Percentiles rank a stretch among this genome's conserved stretches.
Conservation (phyloP, 2,797 vertebrate species). For the Masticophis lateralis region DNA sequence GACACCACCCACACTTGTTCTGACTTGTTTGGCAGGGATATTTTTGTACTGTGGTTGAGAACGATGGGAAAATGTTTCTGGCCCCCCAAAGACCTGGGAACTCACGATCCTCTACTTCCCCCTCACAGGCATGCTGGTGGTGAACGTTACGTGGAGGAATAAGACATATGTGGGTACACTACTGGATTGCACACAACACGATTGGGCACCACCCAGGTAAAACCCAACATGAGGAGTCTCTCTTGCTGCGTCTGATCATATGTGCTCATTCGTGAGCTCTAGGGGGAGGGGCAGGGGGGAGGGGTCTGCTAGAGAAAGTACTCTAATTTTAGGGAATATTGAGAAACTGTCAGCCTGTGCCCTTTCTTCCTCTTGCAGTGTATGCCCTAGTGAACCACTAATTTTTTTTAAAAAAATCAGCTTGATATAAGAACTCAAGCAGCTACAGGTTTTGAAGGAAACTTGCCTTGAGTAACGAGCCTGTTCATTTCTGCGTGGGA, state of each 20-base stretch:
- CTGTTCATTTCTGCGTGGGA: background rate
- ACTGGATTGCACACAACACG: constrained; percentile 95
- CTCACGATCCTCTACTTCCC: background rate
- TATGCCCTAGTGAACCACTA: background rate
- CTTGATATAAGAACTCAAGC: background rate
- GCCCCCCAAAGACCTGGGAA: background rate
- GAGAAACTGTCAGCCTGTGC: background rate
- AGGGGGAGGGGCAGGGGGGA: background rate
- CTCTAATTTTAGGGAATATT: background rate
- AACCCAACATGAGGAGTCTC: background rate
- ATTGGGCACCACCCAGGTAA: constrained; percentile 98
- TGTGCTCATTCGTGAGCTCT: background rate
- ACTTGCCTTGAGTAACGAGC: background rate
- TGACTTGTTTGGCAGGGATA: background rate
- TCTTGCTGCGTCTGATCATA: background rate
- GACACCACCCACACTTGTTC: background rate
- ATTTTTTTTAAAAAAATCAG: background rate
- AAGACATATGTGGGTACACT: constrained; percentile 97
- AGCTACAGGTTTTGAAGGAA: background rate
- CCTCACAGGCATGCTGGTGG: constrained; percentile 93
- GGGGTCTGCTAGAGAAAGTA: background rate
- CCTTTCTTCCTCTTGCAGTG: background rate
- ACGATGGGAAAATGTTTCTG: background rate
- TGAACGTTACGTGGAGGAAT: constrained; percentile 99
- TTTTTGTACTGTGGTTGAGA: background rate